These are phyloP conservation scores for Platysternon megacephalum DNA, from an alignment of 2,113 vertebrate genomes.

Conservation along the genomic window DNA sequence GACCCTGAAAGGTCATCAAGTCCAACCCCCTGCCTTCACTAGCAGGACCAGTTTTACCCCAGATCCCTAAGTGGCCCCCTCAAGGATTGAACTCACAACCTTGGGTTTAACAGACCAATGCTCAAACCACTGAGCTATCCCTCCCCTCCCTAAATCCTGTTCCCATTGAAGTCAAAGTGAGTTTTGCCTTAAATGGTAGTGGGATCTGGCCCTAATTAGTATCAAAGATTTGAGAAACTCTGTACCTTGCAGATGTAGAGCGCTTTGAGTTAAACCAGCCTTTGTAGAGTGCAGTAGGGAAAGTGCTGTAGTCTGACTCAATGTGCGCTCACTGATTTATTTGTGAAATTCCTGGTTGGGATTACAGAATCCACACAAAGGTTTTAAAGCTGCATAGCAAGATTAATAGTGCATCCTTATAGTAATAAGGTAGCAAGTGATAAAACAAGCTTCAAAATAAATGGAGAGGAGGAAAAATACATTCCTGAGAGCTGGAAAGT, in stretches of 20 bases:
- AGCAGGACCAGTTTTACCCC: too few relatives aligned
- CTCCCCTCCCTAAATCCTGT: too few relatives aligned
- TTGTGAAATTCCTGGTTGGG: constrained; percentile 1
- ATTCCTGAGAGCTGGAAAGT: background rate
- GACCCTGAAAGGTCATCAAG: too few relatives aligned
- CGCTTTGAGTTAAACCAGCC: too few relatives aligned
- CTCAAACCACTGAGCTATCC: too few relatives aligned
- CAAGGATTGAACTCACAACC: too few relatives aligned
- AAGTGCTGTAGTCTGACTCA: background rate
- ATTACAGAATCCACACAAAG: background rate
- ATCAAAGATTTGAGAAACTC: background rate
- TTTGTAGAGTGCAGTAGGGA: too few relatives aligned
- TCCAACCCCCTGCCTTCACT: too few relatives aligned
- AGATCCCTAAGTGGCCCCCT: too few relatives aligned
- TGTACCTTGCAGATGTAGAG: background rate
- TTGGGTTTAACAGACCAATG: too few relatives aligned
- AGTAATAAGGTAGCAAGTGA: background rate
- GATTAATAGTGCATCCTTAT: background rate
- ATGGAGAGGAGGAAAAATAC: background rate
- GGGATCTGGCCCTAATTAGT: background rate
- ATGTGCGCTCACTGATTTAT: accelerated
- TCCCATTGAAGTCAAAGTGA: background rate
- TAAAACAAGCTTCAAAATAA: background rate
- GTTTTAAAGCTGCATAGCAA: background rate
- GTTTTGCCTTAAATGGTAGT: background rate